Base-by-base conservation (phyloP, 2,797 vertebrate species). In the Pseudomugil tenellus region DNA sequence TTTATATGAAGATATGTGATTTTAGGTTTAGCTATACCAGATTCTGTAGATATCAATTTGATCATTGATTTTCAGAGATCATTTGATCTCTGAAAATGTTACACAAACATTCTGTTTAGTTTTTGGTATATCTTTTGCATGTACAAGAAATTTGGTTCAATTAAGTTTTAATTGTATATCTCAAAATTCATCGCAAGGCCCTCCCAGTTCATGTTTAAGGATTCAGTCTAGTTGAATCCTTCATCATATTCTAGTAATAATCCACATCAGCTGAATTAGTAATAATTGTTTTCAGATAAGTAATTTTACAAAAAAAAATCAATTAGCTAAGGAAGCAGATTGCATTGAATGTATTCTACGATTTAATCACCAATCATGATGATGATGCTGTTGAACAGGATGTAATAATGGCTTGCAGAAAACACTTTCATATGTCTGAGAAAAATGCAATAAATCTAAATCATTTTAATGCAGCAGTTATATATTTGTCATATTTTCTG, bases 391-490 rank as follows among this genome's bases (percentile, higher is more conserved):
- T n/a, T n/a, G 39, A 43, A 19, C 39, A 43, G 39, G 17, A n/a
- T 19, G 92, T 91, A 92, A 92, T 89, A 92, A 93, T 89, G 88
- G 95, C 94, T 96, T 92, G 90, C 91, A 91, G 92, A 92, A 95
- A 92, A 88, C 84, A 92, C 19, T 94, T 96, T 96, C 95, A 93
- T 95, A 94, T 89, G 91, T 96, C 91, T 92, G 94, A 94, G 95
- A 93, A 94, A 96, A 96, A 96, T 95, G 95, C 94, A 97, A 65
- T 80, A 76, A 70, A 83, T 76, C 55, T 52, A 73, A 77, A 58
- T 64, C 0, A 60, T 81, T 87, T 83, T 74, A 83, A 77, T 83
- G 83, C 37, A 66, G 73, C 31, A 35, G 17, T 9, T 63, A 25
- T 6, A 28, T 3, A 26, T 62, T 2, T 54, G 28, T 53, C 31